phyloP scores from a whole-genome alignment of 2,797 vertebrate species.

The Sebastolobus altivelis region DNA sequence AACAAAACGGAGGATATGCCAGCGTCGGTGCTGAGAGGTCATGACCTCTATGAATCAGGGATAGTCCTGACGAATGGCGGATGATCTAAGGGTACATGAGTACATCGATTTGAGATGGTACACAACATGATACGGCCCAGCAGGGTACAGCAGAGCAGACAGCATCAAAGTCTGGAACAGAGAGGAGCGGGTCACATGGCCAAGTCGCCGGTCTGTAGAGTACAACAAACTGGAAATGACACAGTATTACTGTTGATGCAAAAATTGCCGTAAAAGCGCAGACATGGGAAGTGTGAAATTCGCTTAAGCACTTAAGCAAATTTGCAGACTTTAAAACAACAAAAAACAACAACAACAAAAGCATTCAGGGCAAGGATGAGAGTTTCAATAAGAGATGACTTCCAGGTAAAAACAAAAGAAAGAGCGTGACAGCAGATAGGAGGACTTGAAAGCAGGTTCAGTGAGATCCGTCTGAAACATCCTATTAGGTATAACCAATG shows the following conservation, averaged over 20 bases:
- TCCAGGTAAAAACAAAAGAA: constrained; percentile 63
- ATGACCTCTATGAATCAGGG: constrained; percentile 65
- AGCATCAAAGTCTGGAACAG: constrained; percentile 56
- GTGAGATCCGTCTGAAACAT: constrained; percentile 73
- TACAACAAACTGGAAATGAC: constrained; percentile 5
- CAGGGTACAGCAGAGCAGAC: constrained; percentile 59
- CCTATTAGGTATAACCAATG: constrained; percentile 77
- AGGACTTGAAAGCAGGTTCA: constrained; percentile 50
- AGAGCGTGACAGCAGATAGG: constrained; percentile 46
- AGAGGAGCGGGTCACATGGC: constrained; percentile 50
- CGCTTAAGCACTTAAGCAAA: constrained; percentile 39
- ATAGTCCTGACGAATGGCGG: constrained; percentile 37
- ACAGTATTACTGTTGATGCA: neutral
- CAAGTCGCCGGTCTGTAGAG: constrained; percentile 9
- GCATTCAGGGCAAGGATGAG: constrained; percentile 31
- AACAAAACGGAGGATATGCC: constrained; percentile 42
- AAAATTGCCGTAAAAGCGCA: constrained; percentile 5
- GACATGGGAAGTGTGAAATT: constrained; percentile 42
- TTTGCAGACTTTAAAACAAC: constrained; percentile 40
- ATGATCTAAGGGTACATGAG: constrained; percentile 58
- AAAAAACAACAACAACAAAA: constrained; percentile 16
- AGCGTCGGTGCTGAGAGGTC: constrained; percentile 54
- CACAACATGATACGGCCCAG: constrained; percentile 56
- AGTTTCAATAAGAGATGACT: constrained; percentile 70
- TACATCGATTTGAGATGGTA: constrained; percentile 62